Percentiles rank a stretch among this genome's conserved stretches.
Evolutionary conservation across 1,140 invertebrate species (phyloP).

Genomic region (Aphelinus atriplicis): DNA sequence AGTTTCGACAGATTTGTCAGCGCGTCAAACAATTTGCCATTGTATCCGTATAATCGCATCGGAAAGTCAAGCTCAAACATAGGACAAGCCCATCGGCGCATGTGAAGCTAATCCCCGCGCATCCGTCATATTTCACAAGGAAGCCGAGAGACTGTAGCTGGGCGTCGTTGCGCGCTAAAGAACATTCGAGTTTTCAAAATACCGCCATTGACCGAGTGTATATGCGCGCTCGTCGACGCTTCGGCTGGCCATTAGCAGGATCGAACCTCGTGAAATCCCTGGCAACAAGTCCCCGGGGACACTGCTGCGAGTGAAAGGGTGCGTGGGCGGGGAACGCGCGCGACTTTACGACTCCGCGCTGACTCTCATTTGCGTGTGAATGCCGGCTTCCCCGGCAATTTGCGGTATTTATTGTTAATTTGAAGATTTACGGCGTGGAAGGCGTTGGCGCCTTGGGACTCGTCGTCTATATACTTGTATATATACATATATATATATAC

Average conservation of each 20-base stretch:
- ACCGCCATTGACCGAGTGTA: background rate
- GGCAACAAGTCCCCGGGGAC: slow-evolving; percentile 29
- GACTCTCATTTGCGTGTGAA: slow-evolving; percentile 27
- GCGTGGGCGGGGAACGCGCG: no score
- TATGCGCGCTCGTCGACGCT: slow-evolving; percentile 4
- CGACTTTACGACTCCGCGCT: no score
- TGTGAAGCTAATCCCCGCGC: background rate
- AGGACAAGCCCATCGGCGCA: background rate
- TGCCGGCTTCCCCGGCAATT: slow-evolving; percentile 48
- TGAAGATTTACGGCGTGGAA: slow-evolving; percentile 46
- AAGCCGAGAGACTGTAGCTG: background rate
- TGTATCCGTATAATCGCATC: background rate
- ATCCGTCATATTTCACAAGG: slow-evolving; percentile 34
- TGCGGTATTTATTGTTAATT: slow-evolving; percentile 58
- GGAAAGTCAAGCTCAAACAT: background rate
- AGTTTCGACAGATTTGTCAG: slow-evolving; percentile 27
- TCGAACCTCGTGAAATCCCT: slow-evolving; percentile 31
- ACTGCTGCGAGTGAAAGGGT: no score
- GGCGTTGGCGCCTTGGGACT: slow-evolving; percentile 51
- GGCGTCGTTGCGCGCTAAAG: slow-evolving; percentile 19
- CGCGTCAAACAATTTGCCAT: slow-evolving; percentile 15
- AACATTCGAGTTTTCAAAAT: slow-evolving; percentile 28
- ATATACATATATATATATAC: no score
- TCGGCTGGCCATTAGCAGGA: slow-evolving; percentile 28
- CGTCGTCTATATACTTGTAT: background rate